Percentiles rank a stretch among this genome's conserved stretches.
These are phyloP conservation scores for Rhea americana DNA, from an alignment of 2,113 vertebrate species.

Conservation along the genomic window DNA sequence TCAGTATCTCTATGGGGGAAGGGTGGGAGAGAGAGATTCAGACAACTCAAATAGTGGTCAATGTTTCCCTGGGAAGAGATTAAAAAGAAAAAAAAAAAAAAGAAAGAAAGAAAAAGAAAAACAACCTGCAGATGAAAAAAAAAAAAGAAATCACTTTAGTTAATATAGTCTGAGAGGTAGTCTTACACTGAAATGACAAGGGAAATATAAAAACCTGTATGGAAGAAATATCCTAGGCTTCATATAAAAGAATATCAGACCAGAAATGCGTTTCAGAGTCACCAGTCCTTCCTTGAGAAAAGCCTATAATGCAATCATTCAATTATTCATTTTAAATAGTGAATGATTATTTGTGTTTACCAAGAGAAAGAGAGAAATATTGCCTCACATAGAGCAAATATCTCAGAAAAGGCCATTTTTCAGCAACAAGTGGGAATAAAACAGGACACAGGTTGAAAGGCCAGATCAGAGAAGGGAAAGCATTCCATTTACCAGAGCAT, in stretches of 20 bases:
- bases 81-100: neutral
- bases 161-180: neutral
- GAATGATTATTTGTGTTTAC: conserved; percentile 21
- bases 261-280: neutral
- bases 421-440: conserved; percentile 18
- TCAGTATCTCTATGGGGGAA: neutral
- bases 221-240: neutral
- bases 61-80: neutral
- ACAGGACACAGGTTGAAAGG: conserved; percentile 9
- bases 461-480: neutral
- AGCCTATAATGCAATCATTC: neutral
- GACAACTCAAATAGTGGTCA: neutral
- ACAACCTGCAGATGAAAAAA: neutral
- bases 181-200: neutral
- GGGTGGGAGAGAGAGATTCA: neutral
- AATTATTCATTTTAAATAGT: neutral
- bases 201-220: neutral
- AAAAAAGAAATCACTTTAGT: neutral
- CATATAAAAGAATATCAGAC: neutral
- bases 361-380: conserved; percentile 30
- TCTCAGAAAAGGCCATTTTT: conserved; percentile 27
- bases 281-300: neutral
- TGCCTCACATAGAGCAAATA: conserved; percentile 36
- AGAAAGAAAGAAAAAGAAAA: neutral
- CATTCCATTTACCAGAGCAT: neutral